phyloP scores from a whole-genome alignment of 1,140 invertebrate genomes.

The Danaus plexippus region DNA sequence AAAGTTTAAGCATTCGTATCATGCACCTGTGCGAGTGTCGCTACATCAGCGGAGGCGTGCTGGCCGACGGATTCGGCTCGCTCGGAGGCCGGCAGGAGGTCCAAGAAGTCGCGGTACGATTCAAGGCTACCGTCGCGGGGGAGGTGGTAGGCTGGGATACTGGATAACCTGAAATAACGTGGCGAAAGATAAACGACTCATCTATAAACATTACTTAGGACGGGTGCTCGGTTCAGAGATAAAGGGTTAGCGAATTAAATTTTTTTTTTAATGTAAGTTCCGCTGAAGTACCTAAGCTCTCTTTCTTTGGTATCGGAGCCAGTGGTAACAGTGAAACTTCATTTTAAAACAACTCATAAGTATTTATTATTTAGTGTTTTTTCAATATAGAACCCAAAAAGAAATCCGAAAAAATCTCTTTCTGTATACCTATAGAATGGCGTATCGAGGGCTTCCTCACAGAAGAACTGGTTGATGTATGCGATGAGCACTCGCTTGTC shows the following conservation, averaged over 20 bases:
- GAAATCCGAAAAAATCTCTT: neutral
- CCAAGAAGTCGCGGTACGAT: constrained; percentile 84
- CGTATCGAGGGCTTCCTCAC: constrained; percentile 76
- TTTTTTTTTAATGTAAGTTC: too few species aligned
- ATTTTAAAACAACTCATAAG: too few species aligned
- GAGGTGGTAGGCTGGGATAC: constrained; percentile 82
- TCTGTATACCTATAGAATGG: constrained; percentile 77
- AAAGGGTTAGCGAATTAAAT: too few species aligned
- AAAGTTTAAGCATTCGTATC: neutral
- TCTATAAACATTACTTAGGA: too few species aligned
- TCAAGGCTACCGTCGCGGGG: constrained; percentile 86
- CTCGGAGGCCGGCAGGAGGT: constrained; percentile 81
- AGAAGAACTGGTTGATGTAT: constrained; percentile 87
- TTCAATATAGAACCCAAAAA: neutral
- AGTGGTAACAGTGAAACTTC: too few species aligned
- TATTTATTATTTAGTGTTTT: too few species aligned
- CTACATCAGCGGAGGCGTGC: constrained; percentile 93
- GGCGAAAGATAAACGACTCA: too few species aligned
- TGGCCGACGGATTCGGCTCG: constrained; percentile 90
- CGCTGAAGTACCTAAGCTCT: too few species aligned
- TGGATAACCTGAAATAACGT: constrained; percentile 71
- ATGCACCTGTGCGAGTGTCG: constrained; percentile 73
- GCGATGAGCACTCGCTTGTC: constrained; percentile 86
- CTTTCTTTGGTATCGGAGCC: too few species aligned
- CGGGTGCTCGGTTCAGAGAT: too few species aligned